A percentile compares a stretch with the other conserved stretches of the same genome.
Conservation (phyloP, 2,888 invertebrate genomes). For the Mythimna vitellina region DNA sequence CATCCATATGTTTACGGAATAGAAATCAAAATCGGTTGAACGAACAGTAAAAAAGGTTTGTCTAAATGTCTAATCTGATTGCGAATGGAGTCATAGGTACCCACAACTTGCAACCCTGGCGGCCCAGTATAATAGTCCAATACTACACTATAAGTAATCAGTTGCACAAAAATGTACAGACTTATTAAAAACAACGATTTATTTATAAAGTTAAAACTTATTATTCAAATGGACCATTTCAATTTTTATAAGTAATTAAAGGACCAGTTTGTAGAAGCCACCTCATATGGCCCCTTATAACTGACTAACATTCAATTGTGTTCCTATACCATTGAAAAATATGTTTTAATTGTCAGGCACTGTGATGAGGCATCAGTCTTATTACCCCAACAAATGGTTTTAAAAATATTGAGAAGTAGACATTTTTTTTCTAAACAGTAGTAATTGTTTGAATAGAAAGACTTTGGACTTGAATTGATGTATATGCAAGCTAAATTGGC, state of each 20-base stretch:
- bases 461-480: constrained; percentile 19
- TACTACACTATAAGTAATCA: background rate
- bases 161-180: constrained; percentile 18
- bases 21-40: no score
- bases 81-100: no score
- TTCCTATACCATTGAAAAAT: constrained; percentile 6
- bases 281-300: background rate
- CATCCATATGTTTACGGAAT: no score
- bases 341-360: background rate
- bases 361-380: background rate
- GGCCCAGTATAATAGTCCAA: no score
- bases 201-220: background rate
- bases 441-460: constrained; percentile 4
- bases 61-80: no score
- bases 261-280: constrained; percentile 1
- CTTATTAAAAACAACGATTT: background rate
- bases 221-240: constrained; percentile 5
- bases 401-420: background rate
- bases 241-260: background rate
- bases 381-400: background rate
- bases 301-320: constrained; percentile 17
- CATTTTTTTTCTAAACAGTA: background rate
- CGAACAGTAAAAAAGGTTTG: no score
- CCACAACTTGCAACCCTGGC: background rate
- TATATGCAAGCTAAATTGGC: constrained; percentile 45